phyloP scores from a whole-genome alignment of 2,888 invertebrate genomes.

The Ectobius pallidus region DNA sequence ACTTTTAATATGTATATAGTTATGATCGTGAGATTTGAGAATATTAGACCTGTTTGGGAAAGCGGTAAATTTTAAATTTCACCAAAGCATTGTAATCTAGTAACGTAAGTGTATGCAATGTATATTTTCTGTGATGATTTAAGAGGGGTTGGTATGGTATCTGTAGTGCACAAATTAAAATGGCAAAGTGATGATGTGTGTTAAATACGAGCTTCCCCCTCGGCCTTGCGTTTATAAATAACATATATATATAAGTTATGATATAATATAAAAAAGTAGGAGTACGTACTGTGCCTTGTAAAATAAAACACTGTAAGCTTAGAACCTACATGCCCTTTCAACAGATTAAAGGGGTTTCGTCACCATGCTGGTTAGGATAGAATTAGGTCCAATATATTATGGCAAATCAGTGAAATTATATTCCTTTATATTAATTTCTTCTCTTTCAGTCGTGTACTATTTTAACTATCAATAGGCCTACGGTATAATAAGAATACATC shows the following conservation, averaged over 20 bases:
- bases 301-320: too few relatives aligned
- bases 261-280: slow-evolving; percentile 37
- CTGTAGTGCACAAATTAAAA: slow-evolving; percentile 21
- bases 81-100: slow-evolving; percentile 30
- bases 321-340: too few relatives aligned
- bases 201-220: slow-evolving; percentile 40
- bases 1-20: background rate
- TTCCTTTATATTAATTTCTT: too few relatives aligned
- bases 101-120: slow-evolving; percentile 27
- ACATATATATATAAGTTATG: too few relatives aligned
- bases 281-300: slow-evolving; percentile 44
- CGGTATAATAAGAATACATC: too few relatives aligned
- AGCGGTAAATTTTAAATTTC: slow-evolving; percentile 19
- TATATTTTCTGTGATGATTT: slow-evolving; percentile 42
- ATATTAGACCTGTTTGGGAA: background rate
- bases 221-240: slow-evolving; percentile 39
- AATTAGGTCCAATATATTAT: too few relatives aligned
- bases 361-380: too few relatives aligned
- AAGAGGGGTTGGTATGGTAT: slow-evolving; percentile 29
- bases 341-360: too few relatives aligned
- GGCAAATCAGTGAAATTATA: too few relatives aligned
- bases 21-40: background rate
- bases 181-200: slow-evolving; percentile 7
- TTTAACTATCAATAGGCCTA: too few relatives aligned
- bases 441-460: too few relatives aligned